Evolutionary conservation across 2,113 vertebrate genomes (phyloP).

Genomic region (Aphyosemion australe): DNA sequence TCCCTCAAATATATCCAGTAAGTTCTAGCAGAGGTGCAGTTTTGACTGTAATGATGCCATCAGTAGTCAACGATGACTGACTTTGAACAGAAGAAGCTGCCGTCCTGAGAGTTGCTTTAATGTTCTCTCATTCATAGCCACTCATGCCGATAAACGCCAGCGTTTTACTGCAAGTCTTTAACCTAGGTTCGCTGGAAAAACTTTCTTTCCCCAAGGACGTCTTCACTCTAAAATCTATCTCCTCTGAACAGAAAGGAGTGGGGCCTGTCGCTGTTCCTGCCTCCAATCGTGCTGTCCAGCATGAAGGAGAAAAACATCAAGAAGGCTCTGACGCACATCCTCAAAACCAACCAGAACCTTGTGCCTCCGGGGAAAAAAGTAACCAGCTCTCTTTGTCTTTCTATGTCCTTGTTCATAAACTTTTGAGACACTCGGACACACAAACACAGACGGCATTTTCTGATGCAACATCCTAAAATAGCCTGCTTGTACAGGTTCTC

Average conservation of each 20-base stretch:
- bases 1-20: conserved; percentile 98
- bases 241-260: conserved; percentile 89
- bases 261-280: conserved; percentile 94
- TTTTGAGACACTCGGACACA: conserved; percentile 21
- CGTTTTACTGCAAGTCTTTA: neutral
- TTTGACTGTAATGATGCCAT: neutral
- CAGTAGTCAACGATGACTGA: neutral
- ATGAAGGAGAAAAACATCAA: conserved; percentile 99
- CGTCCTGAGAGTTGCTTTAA: conserved; percentile 3
- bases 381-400: conserved; percentile 51
- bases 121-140: neutral
- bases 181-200: neutral
- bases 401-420: conserved; percentile 59
- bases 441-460: conserved; percentile 12
- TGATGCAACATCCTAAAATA: conserved; percentile 62
- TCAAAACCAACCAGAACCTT: conserved; percentile 98
- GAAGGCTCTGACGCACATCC: conserved; percentile 97
- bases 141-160: neutral
- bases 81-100: neutral
- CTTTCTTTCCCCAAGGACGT: neutral
- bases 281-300: conserved; percentile 93
- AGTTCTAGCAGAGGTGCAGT: conserved; percentile 65
- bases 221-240: conserved; percentile 26
- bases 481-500: conserved; percentile 54
- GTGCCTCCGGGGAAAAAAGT: conserved; percentile 98